phyloP scores from a whole-genome alignment of 2,888 invertebrate species.

The Pyrgus malvae region DNA sequence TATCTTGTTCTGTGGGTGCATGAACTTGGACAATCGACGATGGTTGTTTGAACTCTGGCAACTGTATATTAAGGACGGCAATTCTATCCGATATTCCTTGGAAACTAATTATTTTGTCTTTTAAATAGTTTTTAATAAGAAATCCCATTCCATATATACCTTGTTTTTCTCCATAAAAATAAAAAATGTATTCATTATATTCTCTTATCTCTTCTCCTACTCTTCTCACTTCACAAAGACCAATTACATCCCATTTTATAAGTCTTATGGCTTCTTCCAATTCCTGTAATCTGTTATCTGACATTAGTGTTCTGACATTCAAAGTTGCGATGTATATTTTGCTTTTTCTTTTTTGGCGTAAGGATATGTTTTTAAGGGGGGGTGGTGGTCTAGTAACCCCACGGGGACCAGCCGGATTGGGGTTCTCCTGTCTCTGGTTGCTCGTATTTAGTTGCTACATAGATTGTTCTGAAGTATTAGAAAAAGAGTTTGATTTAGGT shows the following conservation, averaged over 20 bases:
- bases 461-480: slow-evolving; percentile 9
- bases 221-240: slow-evolving; percentile 35
- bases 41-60: slow-evolving; percentile 9
- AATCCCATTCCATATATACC: slow-evolving; percentile 30
- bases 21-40: slow-evolving; percentile 24
- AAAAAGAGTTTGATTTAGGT: slow-evolving; percentile 24
- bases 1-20: slow-evolving; percentile 26
- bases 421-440: slow-evolving; percentile 30
- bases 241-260: slow-evolving; percentile 37
- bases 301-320: slow-evolving; percentile 29
- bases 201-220: slow-evolving; percentile 31
- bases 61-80: slow-evolving; percentile 28
- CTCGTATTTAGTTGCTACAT: slow-evolving; percentile 17
- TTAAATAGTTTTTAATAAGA: slow-evolving; percentile 30
- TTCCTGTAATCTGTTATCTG: slow-evolving; percentile 22
- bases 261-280: slow-evolving; percentile 30
- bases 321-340: slow-evolving; percentile 28
- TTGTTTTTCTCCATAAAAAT: slow-evolving; percentile 21
- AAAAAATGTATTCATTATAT: slow-evolving; percentile 28
- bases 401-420: slow-evolving; percentile 34
- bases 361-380: slow-evolving; percentile 13
- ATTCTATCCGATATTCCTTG: slow-evolving; percentile 31
- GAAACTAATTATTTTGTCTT: slow-evolving; percentile 27
- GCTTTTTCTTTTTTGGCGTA: slow-evolving; percentile 13
- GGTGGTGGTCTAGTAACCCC: slow-evolving; percentile 32